Base-by-base conservation (phyloP, 1,140 invertebrate genomes). In the Archegozetes longisetosus region DNA sequence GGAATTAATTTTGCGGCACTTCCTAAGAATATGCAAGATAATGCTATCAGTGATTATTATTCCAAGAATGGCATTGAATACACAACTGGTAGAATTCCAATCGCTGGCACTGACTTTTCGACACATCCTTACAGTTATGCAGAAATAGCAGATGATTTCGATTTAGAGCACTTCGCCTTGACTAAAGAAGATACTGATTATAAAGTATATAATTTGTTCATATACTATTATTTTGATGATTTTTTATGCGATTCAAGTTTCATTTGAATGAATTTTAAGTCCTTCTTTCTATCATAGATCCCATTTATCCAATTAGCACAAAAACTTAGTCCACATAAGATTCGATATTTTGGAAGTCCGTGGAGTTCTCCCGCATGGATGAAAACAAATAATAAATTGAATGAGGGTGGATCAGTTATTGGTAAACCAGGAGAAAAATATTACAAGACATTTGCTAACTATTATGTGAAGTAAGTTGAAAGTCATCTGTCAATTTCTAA, bases 331-430 rank as follows among this genome's bases (percentile, higher is more conserved):
- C 61, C 66, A 3, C 64, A 72, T 47, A 64, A 71, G 53, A 63
- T 81, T 67, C 65, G 75, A 57, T 71, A 89, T 1, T 73, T 90
- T 60, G 79, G 78, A 0, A 78, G 81, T 13, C 78, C 85, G 0
- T 96, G 91, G 91, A 83, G 82, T 55, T 78, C 90, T 0, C 92
- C 92, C 0, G 71, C 75, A 3, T 96, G 90, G 90, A 95, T 96
- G 90, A 96, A 96, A 73, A 84, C 81, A 0, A 88, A 84, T 65
- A 74, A 82, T 25, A 72, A 70, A 53, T 72, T 78, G 63, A 74
- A 70, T 58, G 77, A 77, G 14, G 66, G 69, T 22, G 80, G 80
- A 1, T 61, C 63, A 22, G 68, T 95, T 0, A 79, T 79, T 62
- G 70, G 72, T 1, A 73, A 69, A 51, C 66, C 72, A 20, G 73